Conservation (phyloP, 2,113 vertebrate species). For the Neodon shergylaensis region DNA sequence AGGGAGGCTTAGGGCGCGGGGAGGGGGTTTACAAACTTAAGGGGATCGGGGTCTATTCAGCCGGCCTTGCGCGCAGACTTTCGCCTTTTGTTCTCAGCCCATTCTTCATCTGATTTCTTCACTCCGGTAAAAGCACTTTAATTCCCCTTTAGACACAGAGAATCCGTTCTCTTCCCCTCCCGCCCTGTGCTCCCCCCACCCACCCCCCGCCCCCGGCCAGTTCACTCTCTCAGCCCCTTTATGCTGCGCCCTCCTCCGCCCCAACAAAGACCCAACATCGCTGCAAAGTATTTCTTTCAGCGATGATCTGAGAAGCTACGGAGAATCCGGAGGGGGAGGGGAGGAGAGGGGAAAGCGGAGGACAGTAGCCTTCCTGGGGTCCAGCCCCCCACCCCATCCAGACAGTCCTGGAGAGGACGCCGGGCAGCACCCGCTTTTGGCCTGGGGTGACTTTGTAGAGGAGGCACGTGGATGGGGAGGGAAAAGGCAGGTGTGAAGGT, state of each 20-base stretch:
- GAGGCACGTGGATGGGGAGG: background rate
- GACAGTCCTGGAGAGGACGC: background rate
- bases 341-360: rapidly evolving
- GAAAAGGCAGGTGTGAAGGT: background rate
- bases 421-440: too few species aligned
- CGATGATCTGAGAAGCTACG: background rate
- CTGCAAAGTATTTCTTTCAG: constrained; percentile 78
- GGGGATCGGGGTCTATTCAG: constrained; percentile 96
- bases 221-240: constrained; percentile 91
- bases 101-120: constrained; percentile 92
- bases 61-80: constrained; percentile 92
- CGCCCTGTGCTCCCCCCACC: constrained; percentile 70
- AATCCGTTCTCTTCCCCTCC: constrained; percentile 86
- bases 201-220: constrained; percentile 77
- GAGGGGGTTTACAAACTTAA: constrained; percentile 91
- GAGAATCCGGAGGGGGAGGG: background rate
- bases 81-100: constrained; percentile 90
- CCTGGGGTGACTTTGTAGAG: background rate
- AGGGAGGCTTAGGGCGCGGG: constrained; percentile 84
- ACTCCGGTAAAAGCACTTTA: constrained; percentile 96
- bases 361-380: background rate
- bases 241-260: constrained; percentile 77
- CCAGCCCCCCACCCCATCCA: background rate
- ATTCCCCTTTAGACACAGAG: constrained; percentile 97
- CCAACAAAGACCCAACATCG: constrained; percentile 83